phyloP scores from a whole-genome alignment of 2,797 vertebrate species.

The Enteromius radiatus region DNA sequence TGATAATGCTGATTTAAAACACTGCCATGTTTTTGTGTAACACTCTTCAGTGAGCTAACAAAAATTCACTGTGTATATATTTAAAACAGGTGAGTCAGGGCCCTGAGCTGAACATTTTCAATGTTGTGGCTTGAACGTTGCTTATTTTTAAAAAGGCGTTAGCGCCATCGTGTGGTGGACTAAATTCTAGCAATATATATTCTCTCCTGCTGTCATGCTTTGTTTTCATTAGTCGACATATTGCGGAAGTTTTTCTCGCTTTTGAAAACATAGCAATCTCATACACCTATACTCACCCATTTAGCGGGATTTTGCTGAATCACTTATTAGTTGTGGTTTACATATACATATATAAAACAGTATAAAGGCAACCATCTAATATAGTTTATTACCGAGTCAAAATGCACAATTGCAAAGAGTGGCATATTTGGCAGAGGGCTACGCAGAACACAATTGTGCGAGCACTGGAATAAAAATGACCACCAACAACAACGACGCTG shows the following conservation, averaged over 20 bases:
- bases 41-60: not conserved
- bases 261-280: not conserved
- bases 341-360: too few species aligned
- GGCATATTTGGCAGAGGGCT: not conserved
- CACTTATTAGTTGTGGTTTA: not conserved
- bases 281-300: not conserved
- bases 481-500: not conserved
- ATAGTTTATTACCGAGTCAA: not conserved
- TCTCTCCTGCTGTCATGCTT: not conserved
- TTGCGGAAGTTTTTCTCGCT: not conserved
- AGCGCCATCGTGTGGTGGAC: conserved; percentile 35
- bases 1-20: not conserved
- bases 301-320: not conserved
- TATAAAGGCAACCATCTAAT: not conserved
- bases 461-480: not conserved
- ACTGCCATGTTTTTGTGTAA: not conserved
- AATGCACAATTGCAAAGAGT: not conserved
- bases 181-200: not conserved
- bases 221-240: conserved; percentile 15
- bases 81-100: too few species aligned
- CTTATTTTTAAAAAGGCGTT: not conserved
- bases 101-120: not conserved
- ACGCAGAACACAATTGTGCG: not conserved
- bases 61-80: not conserved
- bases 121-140: not conserved